Evolutionary conservation across 2,888 invertebrate species (phyloP).

Genomic region (Drosophila phalerata): DNA sequence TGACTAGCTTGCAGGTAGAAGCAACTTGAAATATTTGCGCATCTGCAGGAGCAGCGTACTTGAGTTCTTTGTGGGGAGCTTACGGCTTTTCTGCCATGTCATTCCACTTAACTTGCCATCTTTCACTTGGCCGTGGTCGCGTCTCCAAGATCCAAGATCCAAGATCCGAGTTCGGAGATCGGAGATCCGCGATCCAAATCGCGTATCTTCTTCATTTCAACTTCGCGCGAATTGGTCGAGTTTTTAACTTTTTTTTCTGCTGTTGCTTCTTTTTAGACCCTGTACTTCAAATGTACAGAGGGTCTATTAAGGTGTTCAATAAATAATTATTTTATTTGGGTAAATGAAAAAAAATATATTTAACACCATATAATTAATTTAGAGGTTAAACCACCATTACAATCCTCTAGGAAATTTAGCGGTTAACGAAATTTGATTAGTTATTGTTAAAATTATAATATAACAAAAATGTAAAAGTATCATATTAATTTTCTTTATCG

Average conservation of each 20-base stretch:
- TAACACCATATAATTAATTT: no score
- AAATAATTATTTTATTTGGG: no score
- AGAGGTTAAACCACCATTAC: no score
- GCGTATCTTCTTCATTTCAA: conserved; percentile 73
- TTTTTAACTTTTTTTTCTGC: conserved; percentile 42
- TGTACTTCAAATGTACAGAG: background rate
- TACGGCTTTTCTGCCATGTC: conserved; percentile 67
- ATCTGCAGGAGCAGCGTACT: conserved; percentile 79
- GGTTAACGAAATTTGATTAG: background rate
- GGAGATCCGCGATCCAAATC: conserved; percentile 10
- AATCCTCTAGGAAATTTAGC: no score
- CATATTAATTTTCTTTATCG: no score
- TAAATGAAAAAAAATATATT: no score
- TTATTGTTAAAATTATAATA: no score
- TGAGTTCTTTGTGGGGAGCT: conserved; percentile 48
- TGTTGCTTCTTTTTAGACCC: background rate
- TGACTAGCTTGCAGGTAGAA: conserved; percentile 62
- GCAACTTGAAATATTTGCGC: conserved; percentile 78
- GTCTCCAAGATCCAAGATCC: background rate
- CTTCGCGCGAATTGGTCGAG: conserved; percentile 79
- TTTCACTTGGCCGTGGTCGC: conserved; percentile 56
- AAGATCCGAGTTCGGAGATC: background rate
- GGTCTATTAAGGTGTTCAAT: background rate
- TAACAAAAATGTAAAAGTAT: no score
- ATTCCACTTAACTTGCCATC: conserved; percentile 80